These are phyloP conservation scores for Leucoraja ocellata DNA, from an alignment of 2,797 vertebrate species.

Conservation along the genomic window DNA sequence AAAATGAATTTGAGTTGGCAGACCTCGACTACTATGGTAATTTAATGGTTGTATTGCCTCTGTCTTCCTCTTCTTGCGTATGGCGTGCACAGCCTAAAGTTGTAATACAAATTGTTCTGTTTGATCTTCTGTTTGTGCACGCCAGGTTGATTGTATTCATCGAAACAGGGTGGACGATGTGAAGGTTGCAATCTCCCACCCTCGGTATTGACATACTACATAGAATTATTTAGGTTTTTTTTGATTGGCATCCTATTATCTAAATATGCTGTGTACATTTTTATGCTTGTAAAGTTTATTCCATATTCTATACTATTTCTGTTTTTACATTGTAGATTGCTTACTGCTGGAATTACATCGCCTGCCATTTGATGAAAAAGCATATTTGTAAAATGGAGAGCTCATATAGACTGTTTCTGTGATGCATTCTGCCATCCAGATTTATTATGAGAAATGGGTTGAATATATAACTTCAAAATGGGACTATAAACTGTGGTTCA, in stretches of 20 bases:
- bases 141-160: too few species aligned
- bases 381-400: neutral
- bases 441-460: neutral
- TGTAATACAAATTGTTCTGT: too few species aligned
- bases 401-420: neutral
- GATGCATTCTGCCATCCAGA: neutral
- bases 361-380: neutral
- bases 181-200: too few species aligned
- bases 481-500: neutral
- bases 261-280: neutral
- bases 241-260: neutral
- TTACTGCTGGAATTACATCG: neutral
- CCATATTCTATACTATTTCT: neutral
- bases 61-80: too few species aligned
- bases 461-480: neutral
- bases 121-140: too few species aligned
- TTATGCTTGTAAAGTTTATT: neutral
- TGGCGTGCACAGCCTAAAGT: too few species aligned
- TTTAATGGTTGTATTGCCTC: neutral
- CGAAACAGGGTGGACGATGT: too few species aligned
- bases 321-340: neutral
- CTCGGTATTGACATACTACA: neutral
- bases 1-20: too few species aligned
- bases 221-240: neutral
- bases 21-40: too few species aligned